phyloP scores from a whole-genome alignment of 2,113 vertebrate species.

The Phylloscopus trochiloides region DNA sequence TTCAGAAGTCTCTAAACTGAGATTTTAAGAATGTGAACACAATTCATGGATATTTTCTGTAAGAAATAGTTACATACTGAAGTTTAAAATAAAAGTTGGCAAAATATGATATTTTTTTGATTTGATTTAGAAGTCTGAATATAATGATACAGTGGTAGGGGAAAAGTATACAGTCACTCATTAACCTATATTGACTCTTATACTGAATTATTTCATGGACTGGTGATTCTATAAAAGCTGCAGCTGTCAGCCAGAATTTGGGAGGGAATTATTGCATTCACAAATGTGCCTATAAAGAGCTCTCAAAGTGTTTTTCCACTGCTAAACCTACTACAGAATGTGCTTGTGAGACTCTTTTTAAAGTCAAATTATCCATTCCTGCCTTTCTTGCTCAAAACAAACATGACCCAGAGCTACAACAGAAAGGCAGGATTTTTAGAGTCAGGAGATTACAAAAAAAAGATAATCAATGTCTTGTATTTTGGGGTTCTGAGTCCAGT shows the following conservation, averaged over 20 bases:
- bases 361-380: background rate
- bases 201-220: background rate
- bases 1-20: background rate
- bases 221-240: background rate
- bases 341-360: background rate
- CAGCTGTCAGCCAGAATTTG: background rate
- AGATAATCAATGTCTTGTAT: background rate
- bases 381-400: background rate
- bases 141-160: background rate
- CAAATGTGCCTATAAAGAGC: background rate
- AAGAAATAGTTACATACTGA: background rate
- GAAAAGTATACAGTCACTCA: background rate
- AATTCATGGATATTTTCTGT: background rate
- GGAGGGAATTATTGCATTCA: background rate
- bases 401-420: background rate
- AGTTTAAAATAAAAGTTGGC: background rate
- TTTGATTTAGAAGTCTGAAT: background rate
- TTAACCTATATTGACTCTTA: background rate
- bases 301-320: background rate
- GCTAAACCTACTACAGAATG: background rate
- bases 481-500: background rate
- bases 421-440: background rate
- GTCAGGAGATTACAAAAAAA: background rate
- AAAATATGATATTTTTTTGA: background rate
- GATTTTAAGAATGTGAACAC: background rate